Evolutionary conservation across 2,797 vertebrate genomes (phyloP), one percentile per base, ranked within the genome.

Genomic region (Rhabdomys pumilio): DNA sequence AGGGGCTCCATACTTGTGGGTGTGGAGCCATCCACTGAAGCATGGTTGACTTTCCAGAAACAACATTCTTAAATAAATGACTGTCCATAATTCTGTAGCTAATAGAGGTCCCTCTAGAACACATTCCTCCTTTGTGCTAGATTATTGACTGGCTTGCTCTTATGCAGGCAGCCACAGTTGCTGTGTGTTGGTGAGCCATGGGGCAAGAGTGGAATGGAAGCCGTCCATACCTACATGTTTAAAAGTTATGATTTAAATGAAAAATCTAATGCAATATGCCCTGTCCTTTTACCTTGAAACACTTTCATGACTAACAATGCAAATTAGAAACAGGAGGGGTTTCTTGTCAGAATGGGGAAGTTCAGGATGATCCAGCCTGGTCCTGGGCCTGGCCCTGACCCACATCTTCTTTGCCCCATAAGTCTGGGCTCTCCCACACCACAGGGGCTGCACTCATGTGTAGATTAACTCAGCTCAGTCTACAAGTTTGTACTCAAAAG

Each of bases 191-290:
- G 85, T 85, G 29, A 41, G 55, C 3, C 44, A 57, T 95, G 44
- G 17, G 7, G 24, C 59, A 91, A 94, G 34, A 82, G 4, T 38
- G 82, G 50, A 80, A 85, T 55, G 34, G 34, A 93, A 96, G 19
- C 10, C 6, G 88, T 6, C 81, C 14, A 72, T 31, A 9, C 63
- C 38, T 76, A 89, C 69, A 63, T 53, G 67, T 84, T 95, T 85
- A 65, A 89, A 95, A 55, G 8, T 80, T 63, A 47, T 10, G 69
- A 84, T 59, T 94, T 80, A 86, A 67, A 34, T 67, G 38, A 83
- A 63, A 19, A 59, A 17, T 72, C 92, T 65, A 87, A 87, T 63
- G 69, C 80, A 84, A 80, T n/a, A 53, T 5, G 3, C 34, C 53
- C 38, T 55, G 9, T 31, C 50, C 5, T 29, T 96, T 89, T 77